A percentile compares a stretch with the other conserved stretches of the same genome.
phyloP scores from a whole-genome alignment of 2,888 invertebrate genomes.

The Drepanosiphum platanoidis region DNA sequence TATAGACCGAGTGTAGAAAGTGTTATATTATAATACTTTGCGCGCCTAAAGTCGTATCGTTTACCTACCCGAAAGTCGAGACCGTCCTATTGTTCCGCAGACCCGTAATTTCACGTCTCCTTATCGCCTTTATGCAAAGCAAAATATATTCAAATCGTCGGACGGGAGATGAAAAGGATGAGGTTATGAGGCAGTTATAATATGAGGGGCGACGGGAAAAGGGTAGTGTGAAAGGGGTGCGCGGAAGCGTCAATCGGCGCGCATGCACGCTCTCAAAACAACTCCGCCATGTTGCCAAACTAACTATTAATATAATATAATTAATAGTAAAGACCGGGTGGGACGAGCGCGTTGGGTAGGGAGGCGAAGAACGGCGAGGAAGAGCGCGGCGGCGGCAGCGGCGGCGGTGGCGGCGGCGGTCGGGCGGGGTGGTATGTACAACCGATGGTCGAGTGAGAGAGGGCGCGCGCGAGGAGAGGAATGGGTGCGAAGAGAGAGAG shows the following conservation, averaged over 20 bases:
- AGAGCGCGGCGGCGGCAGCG: background rate
- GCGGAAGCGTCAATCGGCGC: conserved; percentile 57
- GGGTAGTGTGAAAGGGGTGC: conserved; percentile 42
- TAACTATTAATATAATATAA: conserved; percentile 62
- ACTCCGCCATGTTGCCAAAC: conserved; percentile 61
- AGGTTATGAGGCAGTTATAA: conserved; percentile 32
- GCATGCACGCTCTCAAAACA: conserved; percentile 55
- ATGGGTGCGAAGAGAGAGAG: background rate
- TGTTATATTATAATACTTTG: no score
- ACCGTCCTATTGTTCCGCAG: background rate
- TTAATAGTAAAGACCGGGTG: conserved; percentile 56
- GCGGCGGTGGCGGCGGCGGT: background rate
- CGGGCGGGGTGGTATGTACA: background rate
- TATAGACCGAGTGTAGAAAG: no score
- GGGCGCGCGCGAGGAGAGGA: conserved; percentile 1
- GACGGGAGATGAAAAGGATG: conserved; percentile 20
- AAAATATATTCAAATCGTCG: conserved; percentile 15
- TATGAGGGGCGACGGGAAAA: background rate
- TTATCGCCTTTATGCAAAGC: background rate
- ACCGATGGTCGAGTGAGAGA: conserved; percentile 13
- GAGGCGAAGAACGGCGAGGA: background rate
- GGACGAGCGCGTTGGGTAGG: background rate
- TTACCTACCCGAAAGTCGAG: background rate
- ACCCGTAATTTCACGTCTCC: background rate
- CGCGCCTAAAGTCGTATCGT: no score